phyloP scores from a whole-genome alignment of 1,140 invertebrate genomes.

The Cryptotermes secundus region DNA sequence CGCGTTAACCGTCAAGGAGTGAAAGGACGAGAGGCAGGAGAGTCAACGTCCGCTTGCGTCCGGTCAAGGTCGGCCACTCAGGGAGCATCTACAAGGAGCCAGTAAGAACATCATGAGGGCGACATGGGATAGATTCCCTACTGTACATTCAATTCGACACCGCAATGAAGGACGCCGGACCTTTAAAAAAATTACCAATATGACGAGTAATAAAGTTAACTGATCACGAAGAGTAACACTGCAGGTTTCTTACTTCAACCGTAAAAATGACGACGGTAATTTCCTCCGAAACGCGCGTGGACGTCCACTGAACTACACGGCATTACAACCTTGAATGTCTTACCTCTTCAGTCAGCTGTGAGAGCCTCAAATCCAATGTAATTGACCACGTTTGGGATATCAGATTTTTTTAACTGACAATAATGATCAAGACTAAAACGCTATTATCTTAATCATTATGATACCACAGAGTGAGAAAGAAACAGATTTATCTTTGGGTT shows the following conservation, averaged over 20 bases:
- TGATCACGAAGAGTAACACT: too few relatives aligned
- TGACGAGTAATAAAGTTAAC: not conserved
- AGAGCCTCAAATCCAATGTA: too few relatives aligned
- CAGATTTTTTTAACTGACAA: not conserved
- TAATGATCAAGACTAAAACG: not conserved
- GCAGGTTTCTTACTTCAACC: too few relatives aligned
- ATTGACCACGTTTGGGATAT: too few relatives aligned
- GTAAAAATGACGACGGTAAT: too few relatives aligned
- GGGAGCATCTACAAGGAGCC: not conserved
- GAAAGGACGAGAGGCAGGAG: not conserved
- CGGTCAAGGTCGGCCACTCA: not conserved
- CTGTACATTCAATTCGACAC: not conserved
- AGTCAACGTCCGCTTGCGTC: not conserved
- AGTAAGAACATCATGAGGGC: too few relatives aligned
- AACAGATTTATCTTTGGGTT: not conserved
- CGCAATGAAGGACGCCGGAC: not conserved
- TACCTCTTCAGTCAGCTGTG: too few relatives aligned
- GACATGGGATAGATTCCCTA: not conserved
- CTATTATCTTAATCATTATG: not conserved
- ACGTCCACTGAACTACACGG: too few relatives aligned
- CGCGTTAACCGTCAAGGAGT: not conserved
- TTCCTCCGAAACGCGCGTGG: too few relatives aligned
- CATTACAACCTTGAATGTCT: too few relatives aligned
- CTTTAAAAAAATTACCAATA: not conserved
- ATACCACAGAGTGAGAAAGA: not conserved